phyloP scores from a whole-genome alignment of 2,113 vertebrate species.

The Xerus inauris region DNA sequence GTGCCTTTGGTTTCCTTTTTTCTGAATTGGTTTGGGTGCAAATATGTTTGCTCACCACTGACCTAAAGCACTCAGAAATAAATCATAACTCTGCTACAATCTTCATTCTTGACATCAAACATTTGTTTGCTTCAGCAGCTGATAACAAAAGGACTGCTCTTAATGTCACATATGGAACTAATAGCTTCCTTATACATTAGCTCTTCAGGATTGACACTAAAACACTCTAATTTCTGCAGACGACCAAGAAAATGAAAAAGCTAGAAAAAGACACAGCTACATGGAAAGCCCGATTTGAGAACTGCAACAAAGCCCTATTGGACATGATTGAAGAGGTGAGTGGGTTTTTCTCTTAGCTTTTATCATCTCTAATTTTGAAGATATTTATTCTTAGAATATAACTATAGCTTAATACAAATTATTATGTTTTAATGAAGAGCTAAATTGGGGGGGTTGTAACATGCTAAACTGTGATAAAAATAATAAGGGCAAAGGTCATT shows the following conservation, averaged over 20 bases:
- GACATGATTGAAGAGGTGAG: conserved; percentile 98
- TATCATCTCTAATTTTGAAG: neutral
- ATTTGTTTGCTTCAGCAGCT: conserved; percentile 32
- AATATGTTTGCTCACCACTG: neutral
- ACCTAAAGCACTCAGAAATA: conserved; percentile 14
- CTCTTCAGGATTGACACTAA: conserved; percentile 43
- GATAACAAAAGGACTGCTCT: conserved; percentile 28
- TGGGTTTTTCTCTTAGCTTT: neutral
- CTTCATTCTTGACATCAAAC: neutral
- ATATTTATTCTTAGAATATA: neutral
- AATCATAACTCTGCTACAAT: neutral
- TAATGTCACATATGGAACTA: conserved; percentile 44
- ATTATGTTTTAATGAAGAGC: conserved; percentile 4
- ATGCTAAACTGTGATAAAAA: neutral
- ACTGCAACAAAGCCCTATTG: conserved; percentile 95
- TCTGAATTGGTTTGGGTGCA: neutral
- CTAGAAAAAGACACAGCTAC: conserved; percentile 95
- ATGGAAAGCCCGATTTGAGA: conserved; percentile 97
- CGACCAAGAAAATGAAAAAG: conserved; percentile 97
- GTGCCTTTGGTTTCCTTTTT: neutral
- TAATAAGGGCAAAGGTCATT: conserved; percentile 26
- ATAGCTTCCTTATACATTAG: conserved; percentile 36
- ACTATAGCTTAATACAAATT: neutral
- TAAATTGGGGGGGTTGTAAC: neutral
- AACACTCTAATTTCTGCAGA: conserved; percentile 86